A percentile compares a stretch with the other conserved stretches of the same genome.
phyloP scores from a whole-genome alignment of 2,113 vertebrate species.

The Pangasianodon hypophthalmus region DNA sequence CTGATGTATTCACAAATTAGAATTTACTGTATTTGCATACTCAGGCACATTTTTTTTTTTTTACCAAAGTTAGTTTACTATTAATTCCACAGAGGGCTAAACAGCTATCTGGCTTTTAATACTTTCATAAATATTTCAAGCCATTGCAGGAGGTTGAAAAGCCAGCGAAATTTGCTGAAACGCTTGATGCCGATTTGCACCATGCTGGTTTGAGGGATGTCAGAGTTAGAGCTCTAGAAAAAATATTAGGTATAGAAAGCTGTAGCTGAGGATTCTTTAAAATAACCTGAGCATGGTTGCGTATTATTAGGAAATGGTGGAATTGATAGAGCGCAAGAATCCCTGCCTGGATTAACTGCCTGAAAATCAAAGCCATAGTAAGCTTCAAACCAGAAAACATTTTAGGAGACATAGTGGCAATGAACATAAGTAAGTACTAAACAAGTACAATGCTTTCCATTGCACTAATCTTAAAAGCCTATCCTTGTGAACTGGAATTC shows the following conservation, averaged over 20 bases:
- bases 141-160: constrained; percentile 10
- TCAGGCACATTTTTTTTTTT: not conserved
- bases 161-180: not conserved
- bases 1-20: not conserved
- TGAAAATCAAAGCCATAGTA: not conserved
- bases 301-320: not conserved
- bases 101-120: not conserved
- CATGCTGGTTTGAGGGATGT: constrained; percentile 9
- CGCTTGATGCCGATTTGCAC: not conserved
- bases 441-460: not conserved
- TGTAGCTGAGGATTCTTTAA: not conserved
- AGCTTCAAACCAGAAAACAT: not conserved
- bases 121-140: constrained; percentile 10
- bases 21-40: not conserved
- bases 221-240: not conserved
- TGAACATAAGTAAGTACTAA: too few relatives aligned
- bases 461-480: not conserved
- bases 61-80: not conserved
- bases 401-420: not conserved
- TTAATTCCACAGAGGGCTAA: constrained; percentile 10
- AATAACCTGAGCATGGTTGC: not conserved
- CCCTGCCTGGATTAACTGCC: not conserved
- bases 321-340: not conserved
- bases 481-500: not conserved
- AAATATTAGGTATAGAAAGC: not conserved